These are phyloP conservation scores for Schlechtendalia chinensis DNA, from an alignment of 1,140 invertebrate species.

Conservation along the genomic window DNA sequence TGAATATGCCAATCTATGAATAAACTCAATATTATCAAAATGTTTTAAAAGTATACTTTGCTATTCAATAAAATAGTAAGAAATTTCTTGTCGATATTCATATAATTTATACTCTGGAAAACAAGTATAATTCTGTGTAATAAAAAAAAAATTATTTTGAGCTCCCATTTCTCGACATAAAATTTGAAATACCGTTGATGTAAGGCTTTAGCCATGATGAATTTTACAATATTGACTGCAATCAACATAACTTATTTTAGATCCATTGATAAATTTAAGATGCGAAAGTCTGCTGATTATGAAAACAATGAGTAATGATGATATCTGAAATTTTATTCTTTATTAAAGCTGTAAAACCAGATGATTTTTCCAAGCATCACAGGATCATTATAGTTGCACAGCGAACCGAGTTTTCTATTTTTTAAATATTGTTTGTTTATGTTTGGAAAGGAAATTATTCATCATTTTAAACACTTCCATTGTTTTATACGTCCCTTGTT, in stretches of 20 bases:
- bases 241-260: slow-evolving; percentile 6
- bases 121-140: background rate
- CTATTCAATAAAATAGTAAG: slow-evolving; percentile 12
- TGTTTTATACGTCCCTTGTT: background rate
- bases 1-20: slow-evolving; percentile 12
- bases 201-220: slow-evolving; percentile 20
- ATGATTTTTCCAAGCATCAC: background rate
- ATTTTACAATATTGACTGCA: slow-evolving; percentile 36
- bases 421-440: background rate
- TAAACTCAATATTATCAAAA: slow-evolving; percentile 10
- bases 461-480: background rate
- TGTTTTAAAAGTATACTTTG: background rate
- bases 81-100: slow-evolving; percentile 2
- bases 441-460: background rate
- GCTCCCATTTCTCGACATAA: slow-evolving; percentile 5
- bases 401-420: slow-evolving; percentile 3
- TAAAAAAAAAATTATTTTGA: slow-evolving; percentile 26
- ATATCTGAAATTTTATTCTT: too few relatives aligned
- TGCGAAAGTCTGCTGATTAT: slow-evolving; percentile 4
- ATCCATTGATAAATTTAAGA: slow-evolving; percentile 5
- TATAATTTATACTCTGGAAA: background rate
- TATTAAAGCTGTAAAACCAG: too few relatives aligned
- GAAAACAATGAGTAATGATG: slow-evolving; percentile 9
- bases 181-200: slow-evolving; percentile 11
- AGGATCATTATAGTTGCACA: background rate